Evolutionary conservation across 37 sponge, comb jelly and placozoan species (phyloP).

Genomic region (Eunapius fragilis): DNA sequence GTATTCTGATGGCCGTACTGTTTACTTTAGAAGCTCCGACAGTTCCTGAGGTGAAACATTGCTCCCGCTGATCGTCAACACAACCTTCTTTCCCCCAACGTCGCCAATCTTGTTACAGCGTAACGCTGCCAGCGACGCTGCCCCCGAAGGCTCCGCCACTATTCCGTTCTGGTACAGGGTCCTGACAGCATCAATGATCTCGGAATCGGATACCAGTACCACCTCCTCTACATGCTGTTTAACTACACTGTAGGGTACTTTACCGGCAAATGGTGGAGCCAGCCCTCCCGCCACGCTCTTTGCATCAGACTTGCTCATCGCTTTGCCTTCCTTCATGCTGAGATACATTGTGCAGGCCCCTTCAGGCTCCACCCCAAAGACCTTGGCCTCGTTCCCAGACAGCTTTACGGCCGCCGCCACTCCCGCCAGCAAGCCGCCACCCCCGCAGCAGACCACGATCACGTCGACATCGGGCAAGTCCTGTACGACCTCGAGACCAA

Average conservation of each 20-base stretch:
- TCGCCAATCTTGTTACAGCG: conserved; percentile 38
- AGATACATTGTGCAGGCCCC: conserved; percentile 65
- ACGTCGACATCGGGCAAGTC: conserved; percentile 48
- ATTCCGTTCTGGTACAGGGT: conserved; percentile 47
- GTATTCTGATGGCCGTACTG: not conserved
- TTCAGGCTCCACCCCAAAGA: conserved; percentile 67
- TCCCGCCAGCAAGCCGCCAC: conserved; percentile 73
- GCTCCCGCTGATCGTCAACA: conserved; percentile 50
- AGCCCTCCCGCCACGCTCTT: conserved; percentile 61
- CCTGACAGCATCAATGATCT: conserved; percentile 46
- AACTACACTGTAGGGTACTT: conserved; percentile 32
- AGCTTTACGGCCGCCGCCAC: conserved; percentile 57
- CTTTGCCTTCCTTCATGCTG: conserved; percentile 56
- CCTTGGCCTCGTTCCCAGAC: conserved; percentile 13
- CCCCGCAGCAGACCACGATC: conserved; percentile 73
- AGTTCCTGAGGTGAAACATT: conserved; percentile 61
- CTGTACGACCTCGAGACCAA: conserved; percentile 62
- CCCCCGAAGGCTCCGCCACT: conserved; percentile 74
- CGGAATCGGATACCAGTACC: conserved; percentile 62
- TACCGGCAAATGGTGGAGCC: conserved; percentile 66
- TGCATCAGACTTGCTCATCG: conserved; percentile 19
- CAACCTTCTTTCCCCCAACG: conserved; percentile 47
- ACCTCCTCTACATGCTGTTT: conserved; percentile 55
- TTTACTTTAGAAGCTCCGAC: conserved; percentile 14
- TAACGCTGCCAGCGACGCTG: conserved; percentile 59